Base-by-base conservation (phyloP, 2,113 vertebrate genomes). In the Cryptomyrus ogoouensis region DNA sequence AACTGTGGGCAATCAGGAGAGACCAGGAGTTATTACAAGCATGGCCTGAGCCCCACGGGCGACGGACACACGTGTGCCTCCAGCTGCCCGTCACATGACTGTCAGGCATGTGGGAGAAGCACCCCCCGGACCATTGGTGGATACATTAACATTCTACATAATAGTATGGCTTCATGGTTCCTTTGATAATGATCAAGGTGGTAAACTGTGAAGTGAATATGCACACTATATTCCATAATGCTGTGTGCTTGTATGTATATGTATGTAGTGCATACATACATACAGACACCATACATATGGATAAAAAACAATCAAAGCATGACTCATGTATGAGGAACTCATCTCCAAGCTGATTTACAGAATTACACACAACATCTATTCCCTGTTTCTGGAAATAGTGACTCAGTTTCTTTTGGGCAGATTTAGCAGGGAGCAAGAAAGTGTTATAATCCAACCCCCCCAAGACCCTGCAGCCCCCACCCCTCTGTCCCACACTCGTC, bases 1-100 rank as follows among this genome's bases (percentile, higher is more conserved):
- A 97, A 98, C 98, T 99, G 98, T 96, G 96, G 96, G 96, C 95
- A 96, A 96, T 97, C 96, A 94, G 97, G 96, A 98, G 95, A 99
- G 98, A 99, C 96, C 96, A 98, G 96, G 95, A 95, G 96, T 97
- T 97, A 97, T 98, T 99, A 97, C 97, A 95, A 96, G 93, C 94
- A 97, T 58, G 21, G 90, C 90, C 52, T 91, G 10, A 89, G 91
- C 89, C 88, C 91, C 94, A 93, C 56, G 95, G 96, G 92, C 94
- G 95, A 97, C 95, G 97, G 95, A 97, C 94, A 94, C 91, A 97
- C 95, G 95, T 88, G 97, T 95, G 97, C 93, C 95, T 96, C 93
- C 90, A 92, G 94, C 95, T 94, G 93, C 93, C 95, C 93, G 93
- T 94, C 94, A 95, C 95, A 96, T 93, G 93, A 97, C 93, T 93